phyloP scores from a whole-genome alignment of 2,888 invertebrate species.

The Mesorhabditis belari region DNA sequence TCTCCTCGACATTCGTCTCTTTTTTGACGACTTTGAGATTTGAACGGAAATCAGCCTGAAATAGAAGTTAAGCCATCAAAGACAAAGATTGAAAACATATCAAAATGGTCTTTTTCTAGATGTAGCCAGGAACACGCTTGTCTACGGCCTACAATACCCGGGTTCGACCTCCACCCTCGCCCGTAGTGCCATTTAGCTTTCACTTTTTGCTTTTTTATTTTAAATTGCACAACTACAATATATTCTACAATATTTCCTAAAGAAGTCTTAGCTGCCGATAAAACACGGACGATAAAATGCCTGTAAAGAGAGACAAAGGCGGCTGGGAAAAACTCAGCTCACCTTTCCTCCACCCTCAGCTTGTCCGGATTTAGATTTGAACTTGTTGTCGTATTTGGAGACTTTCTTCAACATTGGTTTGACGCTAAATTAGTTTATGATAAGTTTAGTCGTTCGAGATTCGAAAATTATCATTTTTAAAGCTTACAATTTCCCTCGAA shows the following conservation, averaged over 20 bases:
- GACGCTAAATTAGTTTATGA: slow-evolving; percentile 21
- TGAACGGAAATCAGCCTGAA: slow-evolving; percentile 91
- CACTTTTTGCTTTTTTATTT: too few species aligned
- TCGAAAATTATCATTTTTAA: neutral
- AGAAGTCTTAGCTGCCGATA: too few species aligned
- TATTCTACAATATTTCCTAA: too few species aligned
- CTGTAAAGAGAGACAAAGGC: neutral
- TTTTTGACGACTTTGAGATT: slow-evolving; percentile 91
- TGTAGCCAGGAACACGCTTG: too few species aligned
- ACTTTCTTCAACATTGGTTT: slow-evolving; percentile 76
- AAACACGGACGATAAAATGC: neutral
- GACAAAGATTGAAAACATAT: neutral
- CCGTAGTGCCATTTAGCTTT: too few species aligned
- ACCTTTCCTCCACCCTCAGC: neutral
- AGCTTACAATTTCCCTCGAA: slow-evolving; percentile 86
- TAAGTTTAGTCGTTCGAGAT: neutral
- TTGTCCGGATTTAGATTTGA: slow-evolving; percentile 31
- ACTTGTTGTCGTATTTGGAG: slow-evolving; percentile 95
- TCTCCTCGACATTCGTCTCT: slow-evolving; percentile 73
- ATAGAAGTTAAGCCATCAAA: too few species aligned
- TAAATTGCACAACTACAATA: too few species aligned
- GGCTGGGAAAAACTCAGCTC: neutral
- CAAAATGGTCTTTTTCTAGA: neutral
- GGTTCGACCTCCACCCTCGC: too few species aligned
- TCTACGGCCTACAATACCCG: too few species aligned